These are phyloP conservation scores for Drosophila hawaiiensis DNA, from an alignment of 2,888 invertebrate species.

Conservation along the genomic window DNA sequence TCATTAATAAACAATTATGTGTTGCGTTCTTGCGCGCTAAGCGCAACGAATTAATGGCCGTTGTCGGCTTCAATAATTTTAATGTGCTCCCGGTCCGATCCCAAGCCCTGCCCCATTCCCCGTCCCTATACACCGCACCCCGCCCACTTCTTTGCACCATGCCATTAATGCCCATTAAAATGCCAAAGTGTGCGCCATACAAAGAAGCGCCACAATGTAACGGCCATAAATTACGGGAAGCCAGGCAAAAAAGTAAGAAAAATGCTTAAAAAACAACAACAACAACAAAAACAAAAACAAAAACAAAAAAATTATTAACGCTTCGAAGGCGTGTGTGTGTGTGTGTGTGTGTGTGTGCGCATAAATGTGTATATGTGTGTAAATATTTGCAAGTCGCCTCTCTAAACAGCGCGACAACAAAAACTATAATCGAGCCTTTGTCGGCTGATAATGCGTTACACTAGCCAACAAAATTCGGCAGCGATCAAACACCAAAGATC, in stretches of 20 bases:
- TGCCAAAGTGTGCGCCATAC: slow-evolving; percentile 72
- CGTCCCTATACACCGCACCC: not conserved
- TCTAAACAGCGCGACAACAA: slow-evolving; percentile 44
- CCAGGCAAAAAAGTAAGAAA: slow-evolving; percentile 55
- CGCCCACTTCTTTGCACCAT: slow-evolving; percentile 33
- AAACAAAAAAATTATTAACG: slow-evolving; percentile 67
- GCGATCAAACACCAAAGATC: not conserved
- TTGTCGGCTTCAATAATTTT: slow-evolving; percentile 78
- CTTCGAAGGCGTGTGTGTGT: slow-evolving; percentile 34
- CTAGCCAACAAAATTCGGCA: slow-evolving; percentile 1
- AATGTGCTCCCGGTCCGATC: slow-evolving; percentile 54
- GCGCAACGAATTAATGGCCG: slow-evolving; percentile 80
- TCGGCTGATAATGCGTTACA: slow-evolving; percentile 55
- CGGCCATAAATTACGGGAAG: slow-evolving; percentile 65
- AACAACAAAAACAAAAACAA: slow-evolving; percentile 9
- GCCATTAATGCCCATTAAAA: slow-evolving; percentile 76
- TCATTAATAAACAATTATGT: slow-evolving; percentile 89
- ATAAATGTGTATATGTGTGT: slow-evolving; percentile 23
- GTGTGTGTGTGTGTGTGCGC: slow-evolving; percentile 14
- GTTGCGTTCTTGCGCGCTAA: slow-evolving; percentile 70
- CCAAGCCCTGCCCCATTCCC: not conserved
- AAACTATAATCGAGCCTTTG: slow-evolving; percentile 48
- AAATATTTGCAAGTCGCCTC: slow-evolving; percentile 39
- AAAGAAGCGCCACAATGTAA: slow-evolving; percentile 74
- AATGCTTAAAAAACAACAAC: slow-evolving; percentile 35